Base-by-base conservation (phyloP, 2,113 vertebrate species). In the Varanus komodoensis region DNA sequence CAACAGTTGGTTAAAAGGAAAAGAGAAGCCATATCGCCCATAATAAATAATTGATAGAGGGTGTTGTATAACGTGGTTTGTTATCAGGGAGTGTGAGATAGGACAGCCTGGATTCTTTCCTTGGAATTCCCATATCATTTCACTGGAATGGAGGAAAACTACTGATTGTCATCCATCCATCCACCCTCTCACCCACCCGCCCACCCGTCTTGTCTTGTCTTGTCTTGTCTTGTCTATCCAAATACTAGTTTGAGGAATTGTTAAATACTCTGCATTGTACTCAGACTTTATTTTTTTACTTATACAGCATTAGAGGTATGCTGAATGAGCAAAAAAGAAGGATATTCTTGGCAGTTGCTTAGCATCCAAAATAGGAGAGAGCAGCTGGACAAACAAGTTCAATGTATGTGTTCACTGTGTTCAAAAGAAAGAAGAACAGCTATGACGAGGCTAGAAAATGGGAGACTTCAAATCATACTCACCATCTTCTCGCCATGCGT, bases 271-370 rank as follows among this genome's bases (percentile, higher is more conserved):
- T 61, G 38, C 74, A 78, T 78, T 48, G 73, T 61, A 64, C 54
- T 29, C n/a, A 78, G 74, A 34, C 29, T 38, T 71, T 75, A 27
- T 75, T 44, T 89, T 84, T 27, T 12, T 4, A 78, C 88, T 89
- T 89, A 85, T 78, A 48, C 82, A 85, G 89, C 74, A 79, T 48
- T 15, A 85, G n/a, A 78, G 78, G 48, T 48, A 85, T 85, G 89
- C 89, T 79, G 89, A 85, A 85, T 85, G 50, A 54, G 82, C 89
- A 54, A 84, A 79, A 64, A 85, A 78, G 44, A 52, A 68, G 61
- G 89, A 84, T 89, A 89, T 89, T 89, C 73, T 74, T 85, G 79
- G 82, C 61, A 69, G 38, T 89, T 69, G 89, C 89, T 89, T 84
- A 89, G 83, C 50, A 84, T 79, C 74, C 82, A 89, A 79, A 89